phyloP scores from a whole-genome alignment of 2,888 invertebrate genomes.

The Caenorhabditis imperialis region DNA sequence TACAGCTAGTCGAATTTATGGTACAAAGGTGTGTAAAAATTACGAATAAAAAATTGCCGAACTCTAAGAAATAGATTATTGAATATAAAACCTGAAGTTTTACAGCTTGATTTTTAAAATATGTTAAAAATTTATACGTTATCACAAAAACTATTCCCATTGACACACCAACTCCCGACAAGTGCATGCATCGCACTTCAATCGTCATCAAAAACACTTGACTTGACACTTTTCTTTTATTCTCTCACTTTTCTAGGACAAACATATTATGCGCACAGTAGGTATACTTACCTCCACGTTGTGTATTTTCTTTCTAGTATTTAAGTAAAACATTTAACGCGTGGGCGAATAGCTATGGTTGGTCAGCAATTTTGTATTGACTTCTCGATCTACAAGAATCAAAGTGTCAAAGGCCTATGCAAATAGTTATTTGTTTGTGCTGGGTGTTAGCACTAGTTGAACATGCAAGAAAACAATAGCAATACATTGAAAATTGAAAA shows the following conservation, averaged over 20 bases:
- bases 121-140: background rate
- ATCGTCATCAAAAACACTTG: constrained; percentile 13
- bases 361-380: no score
- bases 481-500: background rate
- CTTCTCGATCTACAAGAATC: no score
- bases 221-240: no score
- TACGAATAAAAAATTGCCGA: background rate
- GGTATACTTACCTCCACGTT: background rate
- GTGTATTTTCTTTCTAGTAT: background rate
- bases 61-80: no score
- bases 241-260: constrained; percentile 5
- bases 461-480: background rate
- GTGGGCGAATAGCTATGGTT: constrained; percentile 1
- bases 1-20: constrained; percentile 22
- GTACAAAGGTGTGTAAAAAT: constrained; percentile 13
- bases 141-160: no score
- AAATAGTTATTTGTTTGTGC: no score
- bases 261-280: no score
- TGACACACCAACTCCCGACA: no score
- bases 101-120: constrained; percentile 87
- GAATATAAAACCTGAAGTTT: no score
- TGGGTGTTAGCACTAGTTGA: no score
- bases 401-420: no score
- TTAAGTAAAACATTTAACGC: background rate
- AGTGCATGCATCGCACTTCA: no score